phyloP scores from a whole-genome alignment of 2,888 invertebrate genomes.

The Drosophila mettleri region DNA sequence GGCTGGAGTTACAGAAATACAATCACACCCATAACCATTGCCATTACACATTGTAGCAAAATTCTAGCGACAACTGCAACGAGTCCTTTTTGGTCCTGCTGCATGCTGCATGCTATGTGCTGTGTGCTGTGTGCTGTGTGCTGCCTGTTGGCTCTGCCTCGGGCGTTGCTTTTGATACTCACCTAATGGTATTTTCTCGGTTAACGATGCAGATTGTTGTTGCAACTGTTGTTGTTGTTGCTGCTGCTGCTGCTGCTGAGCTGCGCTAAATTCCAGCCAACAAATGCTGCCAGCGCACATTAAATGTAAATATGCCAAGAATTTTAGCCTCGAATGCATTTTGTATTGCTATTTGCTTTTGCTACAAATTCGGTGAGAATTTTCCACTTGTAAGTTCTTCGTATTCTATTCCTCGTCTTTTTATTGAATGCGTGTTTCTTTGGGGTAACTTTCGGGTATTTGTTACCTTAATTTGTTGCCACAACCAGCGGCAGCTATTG shows the following conservation, averaged over 20 bases:
- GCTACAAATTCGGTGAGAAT: slow-evolving; percentile 44
- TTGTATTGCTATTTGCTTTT: slow-evolving; percentile 66
- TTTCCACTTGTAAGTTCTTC: slow-evolving; percentile 35
- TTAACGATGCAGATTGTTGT: slow-evolving; percentile 79
- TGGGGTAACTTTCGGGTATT: slow-evolving; percentile 21
- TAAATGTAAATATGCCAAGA: slow-evolving; percentile 83
- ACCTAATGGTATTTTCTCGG: slow-evolving; percentile 85
- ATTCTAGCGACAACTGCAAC: slow-evolving; percentile 64
- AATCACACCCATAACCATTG: slow-evolving; percentile 43
- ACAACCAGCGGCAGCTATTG: slow-evolving; percentile 18
- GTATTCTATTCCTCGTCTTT: slow-evolving; percentile 10
- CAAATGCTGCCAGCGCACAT: slow-evolving; percentile 79
- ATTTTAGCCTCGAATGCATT: slow-evolving; percentile 84
- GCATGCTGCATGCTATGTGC: slow-evolving; percentile 4
- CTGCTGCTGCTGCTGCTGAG: slow-evolving; percentile 57
- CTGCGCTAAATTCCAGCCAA: slow-evolving; percentile 79
- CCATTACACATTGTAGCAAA: slow-evolving; percentile 63
- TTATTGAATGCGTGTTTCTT: slow-evolving; percentile 9
- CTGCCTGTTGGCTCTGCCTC: slow-evolving; percentile 17
- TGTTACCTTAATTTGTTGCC: slow-evolving; percentile 46
- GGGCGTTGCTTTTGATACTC: slow-evolving; percentile 71
- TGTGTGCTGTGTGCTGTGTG: background rate
- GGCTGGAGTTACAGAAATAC: slow-evolving; percentile 33
- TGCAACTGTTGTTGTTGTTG: slow-evolving; percentile 30
- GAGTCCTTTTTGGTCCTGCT: slow-evolving; percentile 27